phyloP scores from a whole-genome alignment of 2,888 invertebrate species.

The Tetheella fluctuosa region DNA sequence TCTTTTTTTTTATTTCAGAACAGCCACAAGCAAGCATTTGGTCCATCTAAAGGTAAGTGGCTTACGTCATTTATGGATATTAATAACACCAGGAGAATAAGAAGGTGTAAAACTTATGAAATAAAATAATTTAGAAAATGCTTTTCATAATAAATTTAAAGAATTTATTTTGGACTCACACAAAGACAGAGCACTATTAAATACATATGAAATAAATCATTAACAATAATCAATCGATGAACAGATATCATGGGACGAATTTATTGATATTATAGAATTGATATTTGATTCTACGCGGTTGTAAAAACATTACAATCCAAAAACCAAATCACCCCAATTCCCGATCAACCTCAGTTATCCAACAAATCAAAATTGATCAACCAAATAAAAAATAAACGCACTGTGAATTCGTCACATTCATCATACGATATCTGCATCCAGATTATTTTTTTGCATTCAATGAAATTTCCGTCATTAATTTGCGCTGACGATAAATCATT shows the following conservation, averaged over 20 bases:
- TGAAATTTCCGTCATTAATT: constrained; percentile 32
- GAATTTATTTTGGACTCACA: too few species aligned
- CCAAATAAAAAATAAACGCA: constrained; percentile 12
- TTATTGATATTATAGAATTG: neutral
- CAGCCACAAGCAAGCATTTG: too few species aligned
- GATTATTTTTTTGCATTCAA: constrained; percentile 21
- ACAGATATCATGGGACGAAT: neutral
- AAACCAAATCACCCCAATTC: neutral
- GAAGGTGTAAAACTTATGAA: too few species aligned
- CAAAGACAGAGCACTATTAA: too few species aligned
- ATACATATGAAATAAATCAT: too few species aligned
- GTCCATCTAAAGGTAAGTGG: too few species aligned
- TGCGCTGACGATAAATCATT: constrained; percentile 32
- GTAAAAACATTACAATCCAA: neutral
- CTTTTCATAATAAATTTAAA: too few species aligned
- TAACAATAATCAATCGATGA: too few species aligned
- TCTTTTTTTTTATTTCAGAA: too few species aligned
- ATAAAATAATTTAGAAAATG: too few species aligned
- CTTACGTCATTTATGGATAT: too few species aligned
- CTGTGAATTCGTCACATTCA: constrained; percentile 1
- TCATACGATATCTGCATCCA: constrained; percentile 18
- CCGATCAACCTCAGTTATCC: neutral
- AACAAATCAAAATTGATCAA: constrained; percentile 9
- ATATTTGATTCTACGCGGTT: neutral
- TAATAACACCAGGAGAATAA: too few species aligned